Percentiles rank a stretch among this genome's conserved stretches.
Conservation (phyloP, 2,797 vertebrate genomes). For the Trachops cirrhosus region DNA sequence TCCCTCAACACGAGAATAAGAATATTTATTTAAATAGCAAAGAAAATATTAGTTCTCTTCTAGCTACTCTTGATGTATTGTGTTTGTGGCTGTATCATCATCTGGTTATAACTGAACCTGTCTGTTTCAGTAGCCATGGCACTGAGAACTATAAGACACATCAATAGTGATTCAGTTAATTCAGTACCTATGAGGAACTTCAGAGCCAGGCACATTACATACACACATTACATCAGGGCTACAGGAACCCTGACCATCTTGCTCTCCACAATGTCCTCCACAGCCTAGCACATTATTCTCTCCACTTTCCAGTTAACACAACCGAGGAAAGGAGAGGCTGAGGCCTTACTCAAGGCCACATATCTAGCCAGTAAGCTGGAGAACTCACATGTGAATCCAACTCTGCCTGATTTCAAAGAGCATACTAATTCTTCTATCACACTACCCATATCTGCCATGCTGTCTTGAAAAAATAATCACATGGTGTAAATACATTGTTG, state of each 20-base stretch:
- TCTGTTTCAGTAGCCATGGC: not conserved
- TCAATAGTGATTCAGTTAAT: not conserved
- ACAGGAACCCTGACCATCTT: not conserved
- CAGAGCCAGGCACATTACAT: not conserved
- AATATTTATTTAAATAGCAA: not conserved
- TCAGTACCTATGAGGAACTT: not conserved
- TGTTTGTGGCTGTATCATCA: not conserved
- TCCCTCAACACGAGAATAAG: not conserved
- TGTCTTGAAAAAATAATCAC: not conserved
- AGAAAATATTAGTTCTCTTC: not conserved
- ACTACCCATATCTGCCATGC: not conserved
- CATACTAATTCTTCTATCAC: not conserved
- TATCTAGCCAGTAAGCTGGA: not conserved
- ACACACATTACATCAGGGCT: accelerated
- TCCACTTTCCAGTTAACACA: not conserved
- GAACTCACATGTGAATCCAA: not conserved
- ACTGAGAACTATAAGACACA: not conserved
- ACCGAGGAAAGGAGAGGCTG: not conserved
- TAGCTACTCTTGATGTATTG: not conserved
- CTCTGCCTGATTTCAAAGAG: not conserved
- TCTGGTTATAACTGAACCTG: not conserved
- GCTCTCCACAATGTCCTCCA: not conserved
- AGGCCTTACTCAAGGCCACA: not conserved
- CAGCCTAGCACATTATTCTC: not conserved
- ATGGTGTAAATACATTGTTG: not conserved